Evolutionary conservation across 1,140 invertebrate genomes (phyloP), one percentile per base, ranked within the genome.

Genomic region (Zeugodacus cucurbitae): DNA sequence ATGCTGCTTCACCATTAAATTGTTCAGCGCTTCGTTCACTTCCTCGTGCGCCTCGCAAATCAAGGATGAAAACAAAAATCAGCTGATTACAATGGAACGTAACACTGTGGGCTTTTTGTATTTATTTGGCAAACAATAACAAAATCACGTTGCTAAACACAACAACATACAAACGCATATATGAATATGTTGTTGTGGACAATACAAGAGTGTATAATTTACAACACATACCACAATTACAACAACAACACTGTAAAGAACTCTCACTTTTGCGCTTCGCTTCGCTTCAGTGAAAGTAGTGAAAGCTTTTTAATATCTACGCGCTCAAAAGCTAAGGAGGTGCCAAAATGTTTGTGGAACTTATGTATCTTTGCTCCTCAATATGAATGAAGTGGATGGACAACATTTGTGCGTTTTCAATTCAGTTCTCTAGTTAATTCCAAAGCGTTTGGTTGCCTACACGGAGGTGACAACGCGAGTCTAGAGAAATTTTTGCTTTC

Each of bases 371-470:
- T 4, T 17, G 41, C 22, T 48, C 32, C 74, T 48, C n/a, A 41
- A 29, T 37, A 54, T 82, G n/a, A 82, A 82, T 82, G 74, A 54
- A 82, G 44, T 82, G 44, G n/a, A 17, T 48, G 44, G n/a, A 17
- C 26, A 48, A 44, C 10, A 3, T 14, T 44, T 2, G 41, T 20
- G 0, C 41, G 44, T 4, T 82, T 54, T 82, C 1, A 89, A 89
- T 90, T 91, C 90, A 92, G 91, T 92, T 92, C 89, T 89, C 91
- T 91, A 92, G 90, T 88, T 90, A 92, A 87, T 89, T 89, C 90
- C 90, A 89, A 87, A 87, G 57, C 88, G 88, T 88, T 64, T 44
- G 86, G 88, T 59, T 82, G 67, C 54, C 86, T 78, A 87, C 59
- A n/a, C 88, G 88, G 88, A 82, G 26, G 78, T 85, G 29, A 62